Evolutionary conservation across 1,140 invertebrate species (phyloP), one percentile per base, ranked within the genome.

Genomic region (Pomacea maculata): DNA sequence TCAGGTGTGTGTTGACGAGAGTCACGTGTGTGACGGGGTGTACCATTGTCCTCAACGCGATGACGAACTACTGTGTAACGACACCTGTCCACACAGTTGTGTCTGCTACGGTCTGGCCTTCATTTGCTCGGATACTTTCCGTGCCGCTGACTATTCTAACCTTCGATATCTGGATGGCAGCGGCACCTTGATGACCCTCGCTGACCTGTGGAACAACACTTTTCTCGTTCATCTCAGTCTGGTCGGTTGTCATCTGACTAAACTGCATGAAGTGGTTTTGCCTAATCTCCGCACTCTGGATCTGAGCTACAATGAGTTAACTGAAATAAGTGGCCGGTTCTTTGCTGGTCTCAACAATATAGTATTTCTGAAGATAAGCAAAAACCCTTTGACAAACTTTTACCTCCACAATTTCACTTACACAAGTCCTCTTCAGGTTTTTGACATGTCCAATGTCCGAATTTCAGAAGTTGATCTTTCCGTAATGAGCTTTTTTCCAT

Each of bases 331-430:
- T 1, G 55, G 74, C 34, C 0, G 34, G 34, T 45, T 4, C 6
- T 79, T 83, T 65, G 14, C 9, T 29, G n/a, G 25, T n/a, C 25
- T 81, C 1, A 34, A 29, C 9, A 45, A 57, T 52, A 67, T 84
- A 9, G 54, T 54, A 45, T 45, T 29, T 63, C 67, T 85, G 5
- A 75, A 81, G 73, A 45, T 84, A 3, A 57, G 78, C 21, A 61
- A 67, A 5, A 84, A 85, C 29, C 25, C 74, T 8, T 73, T 86
- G 8, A 70, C 63, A 8, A 29, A 19, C 76, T 83, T n/a, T 82
- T 83, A 61, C 55, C 78, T 25, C 65, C 57, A 21, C 63, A 81
- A 55, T 14, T 61, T 19, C 21, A 34, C 21, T 12, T 25, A 45
- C 6, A 64, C 11, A 29, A 25, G n/a, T 34, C 21, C 61, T 6